Percentiles rank a stretch among this genome's conserved stretches.
phyloP scores from a whole-genome alignment of 1,140 invertebrate species.

The Drosophila sechellia region DNA sequence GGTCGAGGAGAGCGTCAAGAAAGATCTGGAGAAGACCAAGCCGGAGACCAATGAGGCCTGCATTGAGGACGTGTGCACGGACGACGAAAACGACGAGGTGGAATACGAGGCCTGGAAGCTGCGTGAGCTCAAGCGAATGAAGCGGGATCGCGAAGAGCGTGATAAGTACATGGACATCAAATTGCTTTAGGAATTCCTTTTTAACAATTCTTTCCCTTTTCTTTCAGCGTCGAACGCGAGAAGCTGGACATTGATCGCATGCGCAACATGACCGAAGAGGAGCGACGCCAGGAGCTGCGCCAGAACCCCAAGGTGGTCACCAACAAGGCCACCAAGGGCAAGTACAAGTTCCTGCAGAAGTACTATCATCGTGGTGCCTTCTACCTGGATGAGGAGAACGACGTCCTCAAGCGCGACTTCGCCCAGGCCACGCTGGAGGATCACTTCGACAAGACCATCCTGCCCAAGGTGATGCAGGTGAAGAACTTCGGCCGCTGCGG shows the following conservation, averaged over 20 bases:
- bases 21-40: conserved; percentile 87
- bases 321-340: conserved; percentile 98
- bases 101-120: conserved; percentile 99
- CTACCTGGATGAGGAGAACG: conserved; percentile 97
- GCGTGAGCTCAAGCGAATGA: conserved; percentile 97
- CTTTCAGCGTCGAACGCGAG: conserved; percentile 91
- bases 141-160: conserved; percentile 97
- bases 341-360: conserved; percentile 99
- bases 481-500: conserved; percentile 99
- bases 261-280: conserved; percentile 98
- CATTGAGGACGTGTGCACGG: conserved; percentile 96
- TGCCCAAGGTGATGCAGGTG: conserved; percentile 99
- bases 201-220: neutral
- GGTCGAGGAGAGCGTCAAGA: conserved; percentile 95
- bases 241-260: conserved; percentile 95
- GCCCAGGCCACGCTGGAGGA: conserved; percentile 98
- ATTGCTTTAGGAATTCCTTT: neutral
- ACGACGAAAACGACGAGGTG: conserved; percentile 99
- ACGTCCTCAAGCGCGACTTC: conserved; percentile 97
- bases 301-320: conserved; percentile 97
- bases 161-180: conserved; percentile 89
- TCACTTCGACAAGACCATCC: conserved; percentile 99
- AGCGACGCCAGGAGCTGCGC: conserved; percentile 93
- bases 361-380: conserved; percentile 99
- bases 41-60: conserved; percentile 88